Evolutionary conservation across 2,888 invertebrate genomes (phyloP).

Genomic region (Zygaena filipendulae): DNA sequence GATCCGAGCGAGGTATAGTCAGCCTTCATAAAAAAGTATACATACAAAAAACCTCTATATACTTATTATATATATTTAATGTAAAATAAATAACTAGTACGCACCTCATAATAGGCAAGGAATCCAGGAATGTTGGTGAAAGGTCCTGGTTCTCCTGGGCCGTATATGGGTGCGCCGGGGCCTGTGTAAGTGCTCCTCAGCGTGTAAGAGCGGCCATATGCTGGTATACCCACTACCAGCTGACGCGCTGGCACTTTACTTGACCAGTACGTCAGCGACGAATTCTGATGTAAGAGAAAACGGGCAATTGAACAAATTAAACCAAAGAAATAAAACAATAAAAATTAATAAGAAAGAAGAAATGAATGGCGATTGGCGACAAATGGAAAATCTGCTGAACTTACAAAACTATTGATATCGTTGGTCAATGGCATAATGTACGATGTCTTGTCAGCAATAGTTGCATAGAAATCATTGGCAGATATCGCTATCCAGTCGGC

Average conservation of each 20-base stretch:
- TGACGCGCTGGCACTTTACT: constrained; percentile 73
- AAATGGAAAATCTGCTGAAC: too few relatives aligned
- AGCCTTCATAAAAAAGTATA: too few relatives aligned
- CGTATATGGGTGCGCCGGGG: constrained; percentile 69
- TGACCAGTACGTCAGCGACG: constrained; percentile 79
- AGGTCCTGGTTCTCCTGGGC: constrained; percentile 76
- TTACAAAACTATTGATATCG: constrained; percentile 76
- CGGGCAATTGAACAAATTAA: constrained; percentile 14
- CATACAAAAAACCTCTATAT: too few relatives aligned
- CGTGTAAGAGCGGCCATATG: constrained; percentile 82
- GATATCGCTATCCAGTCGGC: constrained; percentile 86
- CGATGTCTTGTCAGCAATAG: constrained; percentile 78
- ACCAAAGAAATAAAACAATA: neutral
- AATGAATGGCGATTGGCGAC: too few relatives aligned
- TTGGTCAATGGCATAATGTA: constrained; percentile 78
- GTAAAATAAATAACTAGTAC: too few relatives aligned
- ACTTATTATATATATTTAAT: too few relatives aligned
- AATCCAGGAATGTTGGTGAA: constrained; percentile 79
- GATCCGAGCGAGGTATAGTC: too few relatives aligned
- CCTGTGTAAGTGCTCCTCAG: constrained; percentile 62
- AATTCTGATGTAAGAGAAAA: too few relatives aligned
- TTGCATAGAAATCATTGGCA: constrained; percentile 84
- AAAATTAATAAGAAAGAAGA: neutral
- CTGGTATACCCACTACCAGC: constrained; percentile 78
- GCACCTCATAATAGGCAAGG: constrained; percentile 80